Evolutionary conservation across 1,140 invertebrate genomes (phyloP).

Genomic region (Drosophila ironensis): DNA sequence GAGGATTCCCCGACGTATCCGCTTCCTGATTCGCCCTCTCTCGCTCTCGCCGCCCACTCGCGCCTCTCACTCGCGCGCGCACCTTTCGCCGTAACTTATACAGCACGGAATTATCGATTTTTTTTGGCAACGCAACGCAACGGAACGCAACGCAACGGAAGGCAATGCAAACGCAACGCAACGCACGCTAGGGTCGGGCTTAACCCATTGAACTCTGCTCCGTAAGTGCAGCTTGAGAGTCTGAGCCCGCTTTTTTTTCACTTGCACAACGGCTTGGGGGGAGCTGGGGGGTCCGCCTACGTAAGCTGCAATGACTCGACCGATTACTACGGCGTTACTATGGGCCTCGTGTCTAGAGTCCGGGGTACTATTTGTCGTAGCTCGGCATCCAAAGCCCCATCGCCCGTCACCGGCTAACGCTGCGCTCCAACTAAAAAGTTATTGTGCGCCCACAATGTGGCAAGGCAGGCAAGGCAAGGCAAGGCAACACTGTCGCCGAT

Average conservation of each 20-base stretch:
- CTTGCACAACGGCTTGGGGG: slow-evolving; percentile 20
- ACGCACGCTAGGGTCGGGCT: background rate
- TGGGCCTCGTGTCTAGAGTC: slow-evolving; percentile 1
- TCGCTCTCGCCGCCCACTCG: background rate
- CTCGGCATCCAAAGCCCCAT: slow-evolving; percentile 1
- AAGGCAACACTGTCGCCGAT: slow-evolving; percentile 14
- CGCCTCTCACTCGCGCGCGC: no score
- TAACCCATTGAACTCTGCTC: slow-evolving; percentile 12
- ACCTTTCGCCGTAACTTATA: slow-evolving; percentile 79
- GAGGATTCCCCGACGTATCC: slow-evolving; percentile 75
- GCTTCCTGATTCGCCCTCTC: slow-evolving; percentile 25
- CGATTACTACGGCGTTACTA: slow-evolving; percentile 24
- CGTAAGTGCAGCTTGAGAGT: no score
- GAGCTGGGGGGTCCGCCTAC: slow-evolving; percentile 35
- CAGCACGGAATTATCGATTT: slow-evolving; percentile 79
- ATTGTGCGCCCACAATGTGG: slow-evolving; percentile 58
- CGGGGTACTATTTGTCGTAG: slow-evolving; percentile 1
- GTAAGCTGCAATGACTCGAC: slow-evolving; percentile 9
- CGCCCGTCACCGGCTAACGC: slow-evolving; percentile 75
- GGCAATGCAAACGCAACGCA: slow-evolving; percentile 31
- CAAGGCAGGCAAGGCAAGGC: no score
- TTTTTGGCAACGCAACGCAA: slow-evolving; percentile 47
- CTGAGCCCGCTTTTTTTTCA: slow-evolving; percentile 14
- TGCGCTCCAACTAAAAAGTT: slow-evolving; percentile 74
- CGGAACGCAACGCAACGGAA: no score